phyloP scores from a whole-genome alignment of 2,797 vertebrate genomes.

The Otolemur crassicaudatus region DNA sequence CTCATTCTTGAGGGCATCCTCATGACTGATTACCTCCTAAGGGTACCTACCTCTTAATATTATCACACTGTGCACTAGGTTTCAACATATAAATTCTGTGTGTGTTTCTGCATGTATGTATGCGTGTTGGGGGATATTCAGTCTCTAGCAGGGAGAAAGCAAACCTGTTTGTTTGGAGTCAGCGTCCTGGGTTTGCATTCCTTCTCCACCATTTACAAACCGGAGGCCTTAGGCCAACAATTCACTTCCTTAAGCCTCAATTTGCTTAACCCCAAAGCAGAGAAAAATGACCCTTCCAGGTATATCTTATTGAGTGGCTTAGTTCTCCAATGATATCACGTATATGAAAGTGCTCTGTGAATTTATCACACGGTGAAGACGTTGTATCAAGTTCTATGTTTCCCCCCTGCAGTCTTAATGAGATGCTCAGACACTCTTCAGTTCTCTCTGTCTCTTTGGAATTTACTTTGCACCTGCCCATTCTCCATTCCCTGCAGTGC shows the following conservation, averaged over 20 bases:
- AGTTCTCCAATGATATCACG: neutral
- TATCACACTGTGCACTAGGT: neutral
- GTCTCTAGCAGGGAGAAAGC: neutral
- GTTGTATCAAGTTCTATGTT: neutral
- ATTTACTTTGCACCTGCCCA: neutral
- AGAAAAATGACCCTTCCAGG: neutral
- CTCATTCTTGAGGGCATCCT: neutral
- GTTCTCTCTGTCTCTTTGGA: neutral
- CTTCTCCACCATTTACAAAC: neutral
- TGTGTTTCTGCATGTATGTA: neutral
- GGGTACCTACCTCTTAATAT: no score
- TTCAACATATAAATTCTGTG: neutral
- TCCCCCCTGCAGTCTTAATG: neutral
- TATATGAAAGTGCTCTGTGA: neutral
- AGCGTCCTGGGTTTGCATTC: neutral
- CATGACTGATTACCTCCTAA: neutral
- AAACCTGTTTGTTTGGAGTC: neutral
- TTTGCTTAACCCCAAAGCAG: neutral
- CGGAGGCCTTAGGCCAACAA: neutral
- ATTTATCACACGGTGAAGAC: neutral
- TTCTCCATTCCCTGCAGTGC: neutral
- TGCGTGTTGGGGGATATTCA: neutral
- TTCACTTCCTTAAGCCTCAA: neutral
- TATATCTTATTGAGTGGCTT: neutral
- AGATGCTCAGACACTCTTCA: neutral